Conservation (phyloP, 2,888 invertebrate genomes). For the Lithophane socia region DNA sequence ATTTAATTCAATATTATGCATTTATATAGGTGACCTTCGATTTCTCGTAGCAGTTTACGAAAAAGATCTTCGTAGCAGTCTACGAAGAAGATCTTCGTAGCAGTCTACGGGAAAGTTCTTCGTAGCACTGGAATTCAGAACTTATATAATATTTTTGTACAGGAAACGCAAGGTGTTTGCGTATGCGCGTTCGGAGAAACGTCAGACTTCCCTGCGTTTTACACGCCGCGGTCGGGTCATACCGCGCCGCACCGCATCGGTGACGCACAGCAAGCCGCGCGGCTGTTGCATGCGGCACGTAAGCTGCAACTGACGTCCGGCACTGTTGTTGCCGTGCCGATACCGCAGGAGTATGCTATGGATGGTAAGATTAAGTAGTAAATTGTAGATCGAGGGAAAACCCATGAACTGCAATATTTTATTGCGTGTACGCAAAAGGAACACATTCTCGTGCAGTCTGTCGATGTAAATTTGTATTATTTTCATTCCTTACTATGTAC, state of each 20-base stretch:
- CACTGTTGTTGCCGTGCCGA: conserved; percentile 97
- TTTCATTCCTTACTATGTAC: not conserved
- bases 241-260: conserved; percentile 93
- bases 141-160: conserved; percentile 15
- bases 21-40: not conserved
- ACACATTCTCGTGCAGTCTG: not conserved
- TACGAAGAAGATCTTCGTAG: not conserved
- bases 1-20: not conserved
- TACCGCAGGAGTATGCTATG: conserved; percentile 93
- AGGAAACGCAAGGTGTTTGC: conserved; percentile 99
- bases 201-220: conserved; percentile 97
- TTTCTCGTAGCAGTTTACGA: not conserved
- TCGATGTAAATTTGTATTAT: not conserved
- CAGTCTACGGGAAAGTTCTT: not conserved
- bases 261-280: conserved; percentile 93
- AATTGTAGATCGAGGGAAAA: not conserved
- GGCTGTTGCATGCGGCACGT: conserved; percentile 91
- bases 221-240: conserved; percentile 94
- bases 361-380: conserved; percentile 80
- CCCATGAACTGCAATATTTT: not conserved
- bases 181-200: conserved; percentile 94
- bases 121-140: not conserved
- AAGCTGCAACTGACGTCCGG: conserved; percentile 92
- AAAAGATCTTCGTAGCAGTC: not conserved
- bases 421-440: not conserved